Evolutionary conservation across 2,888 invertebrate species (phyloP).

Genomic region (Eurois occulta): DNA sequence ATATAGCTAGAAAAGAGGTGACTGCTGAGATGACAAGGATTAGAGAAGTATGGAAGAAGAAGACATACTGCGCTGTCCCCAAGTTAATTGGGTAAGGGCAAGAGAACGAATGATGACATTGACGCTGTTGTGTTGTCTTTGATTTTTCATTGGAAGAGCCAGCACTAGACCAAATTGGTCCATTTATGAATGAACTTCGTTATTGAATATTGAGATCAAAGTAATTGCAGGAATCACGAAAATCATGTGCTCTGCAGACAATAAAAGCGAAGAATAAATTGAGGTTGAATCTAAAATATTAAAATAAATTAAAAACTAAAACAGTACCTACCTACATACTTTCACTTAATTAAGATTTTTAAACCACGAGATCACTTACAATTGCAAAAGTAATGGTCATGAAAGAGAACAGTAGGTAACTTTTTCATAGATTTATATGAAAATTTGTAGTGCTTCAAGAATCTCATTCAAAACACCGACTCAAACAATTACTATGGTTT

Average conservation of each 20-base stretch:
- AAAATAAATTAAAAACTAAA: not conserved
- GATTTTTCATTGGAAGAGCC: no score
- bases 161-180: not conserved
- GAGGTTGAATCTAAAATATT: not conserved
- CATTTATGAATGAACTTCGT: no score
- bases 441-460: not conserved
- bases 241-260: not conserved
- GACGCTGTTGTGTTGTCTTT: not conserved
- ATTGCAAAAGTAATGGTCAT: slow-evolving; percentile 39
- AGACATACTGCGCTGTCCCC: not conserved
- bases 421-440: slow-evolving; percentile 6
- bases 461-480: not conserved
- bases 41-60: not conserved
- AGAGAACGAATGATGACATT: not conserved
- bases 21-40: not conserved
- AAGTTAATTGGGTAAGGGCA: not conserved
- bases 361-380: slow-evolving; percentile 20
- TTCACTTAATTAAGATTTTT: slow-evolving; percentile 44
- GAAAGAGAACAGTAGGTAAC: slow-evolving; percentile 14
- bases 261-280: not conserved
- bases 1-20: not conserved
- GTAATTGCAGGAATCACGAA: not conserved
- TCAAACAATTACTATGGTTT: not conserved
- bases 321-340: slow-evolving; percentile 18
- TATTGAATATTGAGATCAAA: not conserved